Conservation (phyloP, 1,140 invertebrate genomes). For the Gryllus bimaculatus region DNA sequence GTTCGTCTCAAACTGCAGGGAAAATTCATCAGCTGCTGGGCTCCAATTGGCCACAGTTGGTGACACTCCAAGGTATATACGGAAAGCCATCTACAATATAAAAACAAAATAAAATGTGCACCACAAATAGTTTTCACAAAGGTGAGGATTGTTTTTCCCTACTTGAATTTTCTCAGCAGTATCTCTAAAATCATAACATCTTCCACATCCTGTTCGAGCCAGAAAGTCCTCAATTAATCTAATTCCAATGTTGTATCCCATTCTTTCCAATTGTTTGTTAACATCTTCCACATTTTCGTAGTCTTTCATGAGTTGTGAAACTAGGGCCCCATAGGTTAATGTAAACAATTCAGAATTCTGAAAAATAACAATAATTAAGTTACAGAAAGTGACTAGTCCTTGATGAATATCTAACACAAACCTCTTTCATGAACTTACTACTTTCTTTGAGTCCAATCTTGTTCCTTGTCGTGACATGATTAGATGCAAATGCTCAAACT, state of each 20-base stretch:
- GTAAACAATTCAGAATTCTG: constrained; percentile 96
- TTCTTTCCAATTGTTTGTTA: constrained; percentile 84
- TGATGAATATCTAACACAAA: background rate
- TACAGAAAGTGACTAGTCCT: constrained; percentile 29
- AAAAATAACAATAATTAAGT: constrained; percentile 33
- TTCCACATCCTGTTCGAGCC: constrained; percentile 76
- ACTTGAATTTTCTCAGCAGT: constrained; percentile 94
- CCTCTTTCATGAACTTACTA: constrained; percentile 38
- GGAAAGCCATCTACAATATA: constrained; percentile 52
- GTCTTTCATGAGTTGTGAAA: constrained; percentile 94
- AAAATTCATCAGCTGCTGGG: constrained; percentile 90
- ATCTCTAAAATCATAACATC: constrained; percentile 93
- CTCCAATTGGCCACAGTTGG: constrained; percentile 91
- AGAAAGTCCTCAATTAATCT: constrained; percentile 96
- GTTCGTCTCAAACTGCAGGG: constrained; percentile 87
- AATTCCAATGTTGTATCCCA: constrained; percentile 98
- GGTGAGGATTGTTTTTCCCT: constrained; percentile 13
- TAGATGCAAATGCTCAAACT: background rate
- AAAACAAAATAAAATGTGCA: background rate
- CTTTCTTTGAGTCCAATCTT: constrained; percentile 54
- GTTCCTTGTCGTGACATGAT: constrained; percentile 49
- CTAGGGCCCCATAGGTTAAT: constrained; percentile 93
- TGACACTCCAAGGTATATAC: constrained; percentile 85
- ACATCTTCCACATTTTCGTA: constrained; percentile 96
- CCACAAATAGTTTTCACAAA: background rate